These are phyloP conservation scores for Erithacus rubecula DNA, from an alignment of 2,797 vertebrate species.

Conservation along the genomic window DNA sequence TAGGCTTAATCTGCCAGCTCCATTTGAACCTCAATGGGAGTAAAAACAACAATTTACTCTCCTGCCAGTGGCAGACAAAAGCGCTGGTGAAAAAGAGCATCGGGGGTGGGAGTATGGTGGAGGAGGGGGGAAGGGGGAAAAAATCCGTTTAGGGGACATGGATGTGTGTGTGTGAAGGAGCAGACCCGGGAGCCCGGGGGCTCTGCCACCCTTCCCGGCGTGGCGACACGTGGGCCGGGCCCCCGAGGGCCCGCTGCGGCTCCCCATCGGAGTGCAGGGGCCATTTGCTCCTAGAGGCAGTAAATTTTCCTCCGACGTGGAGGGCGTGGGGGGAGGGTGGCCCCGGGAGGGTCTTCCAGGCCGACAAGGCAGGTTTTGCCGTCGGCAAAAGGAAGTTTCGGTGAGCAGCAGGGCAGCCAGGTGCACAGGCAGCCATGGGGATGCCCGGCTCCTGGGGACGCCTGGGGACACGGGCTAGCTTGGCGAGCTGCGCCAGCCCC, in stretches of 20 bases:
- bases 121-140: background rate
- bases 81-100: constrained; percentile 14
- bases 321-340: background rate
- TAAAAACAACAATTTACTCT: constrained; percentile 79
- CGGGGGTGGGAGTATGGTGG: background rate
- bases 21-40: constrained; percentile 78
- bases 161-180: background rate
- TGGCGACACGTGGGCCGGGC: background rate
- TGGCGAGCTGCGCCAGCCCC: background rate
- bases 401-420: background rate
- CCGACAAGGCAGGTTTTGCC: background rate
- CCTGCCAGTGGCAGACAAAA: constrained; percentile 13
- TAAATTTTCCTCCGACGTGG: background rate
- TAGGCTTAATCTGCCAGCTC: constrained; percentile 73
- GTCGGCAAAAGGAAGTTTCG: background rate
- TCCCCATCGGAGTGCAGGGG: background rate
- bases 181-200: background rate
- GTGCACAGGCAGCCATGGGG: background rate
- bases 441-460: background rate
- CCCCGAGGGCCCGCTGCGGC: background rate
- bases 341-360: background rate
- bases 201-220: background rate
- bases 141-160: background rate
- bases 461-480: background rate
- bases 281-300: background rate